Conservation (phyloP, 2,113 vertebrate species). For the Dolichotis patagonum region DNA sequence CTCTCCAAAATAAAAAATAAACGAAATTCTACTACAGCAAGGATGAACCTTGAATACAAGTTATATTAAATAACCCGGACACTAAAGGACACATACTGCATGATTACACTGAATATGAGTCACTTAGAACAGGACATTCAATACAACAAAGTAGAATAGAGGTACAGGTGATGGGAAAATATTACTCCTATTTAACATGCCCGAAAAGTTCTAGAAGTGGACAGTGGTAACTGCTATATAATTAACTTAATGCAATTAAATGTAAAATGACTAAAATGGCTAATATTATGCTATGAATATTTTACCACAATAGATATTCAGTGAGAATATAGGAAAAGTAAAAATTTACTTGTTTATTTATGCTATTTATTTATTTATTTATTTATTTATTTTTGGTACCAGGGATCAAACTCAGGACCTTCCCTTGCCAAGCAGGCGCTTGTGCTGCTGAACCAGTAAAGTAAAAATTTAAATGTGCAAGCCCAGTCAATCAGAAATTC, state of each 20-base stretch:
- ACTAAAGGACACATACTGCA: neutral
- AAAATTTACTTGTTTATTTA: neutral
- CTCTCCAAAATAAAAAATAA: neutral
- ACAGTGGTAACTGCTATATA: neutral
- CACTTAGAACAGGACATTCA: neutral
- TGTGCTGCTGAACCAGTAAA: no score
- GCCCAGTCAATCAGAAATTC: conserved; percentile 27
- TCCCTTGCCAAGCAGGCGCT: no score
- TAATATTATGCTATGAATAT: neutral
- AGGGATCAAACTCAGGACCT: no score
- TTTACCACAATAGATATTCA: neutral
- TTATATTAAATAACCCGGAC: neutral
- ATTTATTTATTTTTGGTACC: no score
- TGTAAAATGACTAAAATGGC: neutral
- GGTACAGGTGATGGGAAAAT: neutral
- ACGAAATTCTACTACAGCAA: neutral
- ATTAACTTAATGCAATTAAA: neutral
- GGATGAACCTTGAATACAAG: neutral
- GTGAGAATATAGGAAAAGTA: neutral
- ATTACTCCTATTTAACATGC: neutral
- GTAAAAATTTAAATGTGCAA: neutral
- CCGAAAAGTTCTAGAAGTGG: neutral
- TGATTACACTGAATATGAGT: neutral
- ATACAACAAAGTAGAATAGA: neutral
- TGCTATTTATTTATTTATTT: no score